Evolutionary conservation across 1,140 invertebrate genomes (phyloP).

Genomic region (Drosophila varians): DNA sequence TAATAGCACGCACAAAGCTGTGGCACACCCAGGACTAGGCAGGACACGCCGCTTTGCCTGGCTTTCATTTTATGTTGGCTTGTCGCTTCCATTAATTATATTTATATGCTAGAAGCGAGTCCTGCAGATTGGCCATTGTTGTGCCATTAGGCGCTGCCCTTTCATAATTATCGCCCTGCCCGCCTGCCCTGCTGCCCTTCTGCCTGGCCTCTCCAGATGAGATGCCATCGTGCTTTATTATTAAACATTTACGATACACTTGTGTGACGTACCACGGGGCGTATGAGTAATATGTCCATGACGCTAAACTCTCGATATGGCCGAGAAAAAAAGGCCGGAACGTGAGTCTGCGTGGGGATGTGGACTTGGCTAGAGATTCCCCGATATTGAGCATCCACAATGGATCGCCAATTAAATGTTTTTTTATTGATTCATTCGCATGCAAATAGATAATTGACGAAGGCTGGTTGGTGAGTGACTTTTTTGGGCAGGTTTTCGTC

Average conservation of each 20-base stretch:
- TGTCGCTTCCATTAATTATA: constrained; percentile 31
- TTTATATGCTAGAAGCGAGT: not conserved
- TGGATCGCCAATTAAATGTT: constrained; percentile 4
- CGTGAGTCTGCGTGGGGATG: not conserved
- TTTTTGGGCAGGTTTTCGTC: not conserved
- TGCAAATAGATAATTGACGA: constrained; percentile 26
- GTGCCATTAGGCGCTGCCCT: constrained; percentile 29
- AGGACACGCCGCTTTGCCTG: not conserved
- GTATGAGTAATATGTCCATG: constrained; percentile 54
- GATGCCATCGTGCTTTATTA: constrained; percentile 41
- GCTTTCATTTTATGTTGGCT: not conserved
- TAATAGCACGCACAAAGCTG: not conserved
- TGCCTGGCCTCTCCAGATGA: too few species aligned
- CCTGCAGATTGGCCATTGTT: constrained; percentile 1
- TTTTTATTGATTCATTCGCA: not conserved
- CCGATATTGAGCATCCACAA: constrained; percentile 7
- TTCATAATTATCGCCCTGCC: constrained; percentile 37
- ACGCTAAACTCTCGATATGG: not conserved
- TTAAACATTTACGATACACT: constrained; percentile 53
- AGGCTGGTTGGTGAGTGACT: not conserved
- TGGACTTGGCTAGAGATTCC: constrained; percentile 16
- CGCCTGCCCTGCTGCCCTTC: too few species aligned
- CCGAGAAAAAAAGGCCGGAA: not conserved
- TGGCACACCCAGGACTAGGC: constrained; percentile 15
- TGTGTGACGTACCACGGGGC: constrained; percentile 23